phyloP scores from a whole-genome alignment of 2,888 invertebrate genomes.

The Galerucella pusilla region DNA sequence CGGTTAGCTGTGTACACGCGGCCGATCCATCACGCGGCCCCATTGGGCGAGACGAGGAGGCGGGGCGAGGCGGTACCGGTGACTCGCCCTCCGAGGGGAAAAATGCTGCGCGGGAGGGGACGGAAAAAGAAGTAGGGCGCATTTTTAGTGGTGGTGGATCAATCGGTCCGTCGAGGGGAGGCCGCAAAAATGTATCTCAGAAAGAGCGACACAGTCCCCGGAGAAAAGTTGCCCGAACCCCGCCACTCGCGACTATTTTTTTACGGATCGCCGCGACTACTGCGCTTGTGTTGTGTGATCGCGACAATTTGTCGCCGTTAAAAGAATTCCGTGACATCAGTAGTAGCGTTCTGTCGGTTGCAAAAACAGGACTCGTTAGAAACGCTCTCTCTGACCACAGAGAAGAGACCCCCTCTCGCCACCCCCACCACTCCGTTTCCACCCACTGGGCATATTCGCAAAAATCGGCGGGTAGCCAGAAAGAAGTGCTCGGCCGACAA shows the following conservation, averaged over 20 bases:
- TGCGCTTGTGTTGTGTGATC: conserved; percentile 66
- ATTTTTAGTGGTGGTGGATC: conserved; percentile 67
- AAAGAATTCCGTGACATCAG: conserved; percentile 67
- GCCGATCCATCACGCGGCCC: conserved; percentile 64
- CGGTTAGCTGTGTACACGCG: conserved; percentile 60
- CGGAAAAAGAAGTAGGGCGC: conserved; percentile 66
- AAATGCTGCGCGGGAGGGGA: conserved; percentile 62
- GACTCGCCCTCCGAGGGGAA: conserved; percentile 69
- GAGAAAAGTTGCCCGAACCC: conserved; percentile 58
- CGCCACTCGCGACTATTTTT: conserved; percentile 57
- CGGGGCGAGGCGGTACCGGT: conserved; percentile 66
- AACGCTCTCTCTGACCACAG: conserved; percentile 63
- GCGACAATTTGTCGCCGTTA: conserved; percentile 67
- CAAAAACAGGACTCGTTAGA: conserved; percentile 64
- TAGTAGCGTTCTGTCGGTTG: conserved; percentile 66
- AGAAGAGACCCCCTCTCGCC: conserved; percentile 66
- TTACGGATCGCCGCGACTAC: conserved; percentile 62
- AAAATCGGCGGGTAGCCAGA: conserved; percentile 61
- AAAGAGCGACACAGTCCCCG: conserved; percentile 62
- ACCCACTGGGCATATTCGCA: conserved; percentile 70
- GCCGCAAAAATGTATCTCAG: conserved; percentile 64
- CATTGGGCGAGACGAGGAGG: conserved; percentile 65
- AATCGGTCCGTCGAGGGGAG: conserved; percentile 64
- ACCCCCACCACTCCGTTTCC: conserved; percentile 64
- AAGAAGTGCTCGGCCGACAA: conserved; percentile 73